phyloP scores from a whole-genome alignment of 2,888 invertebrate species.

The Macropis europaea region DNA sequence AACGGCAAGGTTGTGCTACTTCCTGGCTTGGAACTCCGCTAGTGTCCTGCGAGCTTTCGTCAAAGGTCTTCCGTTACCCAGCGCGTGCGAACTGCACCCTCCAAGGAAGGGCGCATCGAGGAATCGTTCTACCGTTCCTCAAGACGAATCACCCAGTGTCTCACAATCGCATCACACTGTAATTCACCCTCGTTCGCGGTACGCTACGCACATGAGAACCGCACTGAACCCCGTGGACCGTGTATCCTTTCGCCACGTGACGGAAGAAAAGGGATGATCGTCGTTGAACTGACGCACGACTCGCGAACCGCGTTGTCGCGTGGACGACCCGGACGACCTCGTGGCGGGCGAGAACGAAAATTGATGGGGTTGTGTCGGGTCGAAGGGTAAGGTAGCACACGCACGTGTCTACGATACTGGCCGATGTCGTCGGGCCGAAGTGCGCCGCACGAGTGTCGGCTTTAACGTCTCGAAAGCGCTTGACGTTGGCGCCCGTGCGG shows the following conservation, averaged over 20 bases:
- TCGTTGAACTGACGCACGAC: background rate
- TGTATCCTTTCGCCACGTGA: constrained; percentile 25
- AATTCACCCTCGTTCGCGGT: constrained; percentile 45
- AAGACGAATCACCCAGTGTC: constrained; percentile 21
- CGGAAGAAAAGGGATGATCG: background rate
- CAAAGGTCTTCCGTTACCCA: constrained; percentile 49
- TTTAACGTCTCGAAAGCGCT: constrained; percentile 72
- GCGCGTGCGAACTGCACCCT: constrained; percentile 54
- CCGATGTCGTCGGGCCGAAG: constrained; percentile 75
- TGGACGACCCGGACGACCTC: background rate
- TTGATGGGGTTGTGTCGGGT: constrained; percentile 2
- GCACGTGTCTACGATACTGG: constrained; percentile 55
- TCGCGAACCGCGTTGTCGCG: background rate
- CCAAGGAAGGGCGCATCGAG: constrained; percentile 58
- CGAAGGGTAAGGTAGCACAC: background rate
- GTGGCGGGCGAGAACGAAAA: too few species aligned
- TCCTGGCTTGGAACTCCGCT: constrained; percentile 7
- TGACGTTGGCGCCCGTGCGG: constrained; percentile 68
- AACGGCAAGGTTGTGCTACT: constrained; percentile 9
- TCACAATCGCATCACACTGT: constrained; percentile 34
- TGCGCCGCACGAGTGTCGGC: constrained; percentile 77
- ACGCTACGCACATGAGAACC: constrained; percentile 18
- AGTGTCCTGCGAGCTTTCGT: constrained; percentile 45
- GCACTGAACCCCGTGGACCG: too few species aligned
- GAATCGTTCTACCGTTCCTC: constrained; percentile 23